Conservation (phyloP, 2,797 vertebrate species). For the Dryobates pubescens region DNA sequence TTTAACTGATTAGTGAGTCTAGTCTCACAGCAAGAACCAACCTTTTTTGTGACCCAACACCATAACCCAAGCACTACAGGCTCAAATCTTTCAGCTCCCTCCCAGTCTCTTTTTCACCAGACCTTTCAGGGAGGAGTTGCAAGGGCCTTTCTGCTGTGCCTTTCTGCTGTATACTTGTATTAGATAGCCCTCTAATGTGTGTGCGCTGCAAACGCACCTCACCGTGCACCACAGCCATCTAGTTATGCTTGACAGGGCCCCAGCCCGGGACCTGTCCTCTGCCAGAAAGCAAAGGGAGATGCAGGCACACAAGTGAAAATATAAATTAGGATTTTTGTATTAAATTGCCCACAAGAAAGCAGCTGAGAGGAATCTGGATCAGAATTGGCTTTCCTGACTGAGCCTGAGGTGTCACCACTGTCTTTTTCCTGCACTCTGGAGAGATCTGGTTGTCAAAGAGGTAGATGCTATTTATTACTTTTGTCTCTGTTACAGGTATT, state of each 20-base stretch:
- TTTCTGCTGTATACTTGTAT: not conserved
- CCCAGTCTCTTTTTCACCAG: not conserved
- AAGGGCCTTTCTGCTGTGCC: not conserved
- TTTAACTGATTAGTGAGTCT: not conserved
- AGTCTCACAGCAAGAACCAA: not conserved
- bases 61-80: rapidly evolving
- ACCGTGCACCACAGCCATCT: not conserved
- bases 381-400: not conserved
- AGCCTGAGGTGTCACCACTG: not conserved
- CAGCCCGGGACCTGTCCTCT: not conserved
- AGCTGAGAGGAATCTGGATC: not conserved
- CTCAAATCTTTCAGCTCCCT: not conserved
- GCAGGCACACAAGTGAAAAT: not conserved
- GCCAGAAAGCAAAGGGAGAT: not conserved
- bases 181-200: conserved; percentile 12
- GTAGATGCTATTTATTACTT: not conserved
- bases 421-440: not conserved
- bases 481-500: not conserved
- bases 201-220: not conserved
- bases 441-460: not conserved
- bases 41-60: not conserved
- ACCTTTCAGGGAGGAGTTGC: rapidly evolving
- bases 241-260: not conserved
- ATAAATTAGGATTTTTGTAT: not conserved
- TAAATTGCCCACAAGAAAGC: not conserved